Conservation (phyloP, 2,113 vertebrate species). For the Leptosomus discolor region DNA sequence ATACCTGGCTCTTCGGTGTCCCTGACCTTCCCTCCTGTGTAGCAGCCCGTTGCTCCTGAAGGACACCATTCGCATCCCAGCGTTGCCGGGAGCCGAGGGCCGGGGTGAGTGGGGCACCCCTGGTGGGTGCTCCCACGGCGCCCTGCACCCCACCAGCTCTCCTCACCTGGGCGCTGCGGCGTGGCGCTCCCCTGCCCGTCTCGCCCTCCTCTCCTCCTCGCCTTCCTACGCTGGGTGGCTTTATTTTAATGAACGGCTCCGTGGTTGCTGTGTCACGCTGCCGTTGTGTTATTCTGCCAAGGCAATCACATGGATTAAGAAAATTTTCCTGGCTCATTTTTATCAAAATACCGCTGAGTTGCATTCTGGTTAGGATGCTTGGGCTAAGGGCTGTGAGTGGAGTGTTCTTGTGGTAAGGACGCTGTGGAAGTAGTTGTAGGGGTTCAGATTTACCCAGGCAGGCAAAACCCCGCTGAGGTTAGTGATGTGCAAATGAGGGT, state of each 20-base stretch:
- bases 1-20: neutral
- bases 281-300: conserved; percentile 41
- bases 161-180: neutral
- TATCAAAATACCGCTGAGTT: conserved; percentile 18
- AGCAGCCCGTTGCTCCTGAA: neutral
- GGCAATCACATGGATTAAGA: neutral
- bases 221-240: conserved; percentile 27
- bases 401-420: neutral
- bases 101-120: no score
- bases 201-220: neutral
- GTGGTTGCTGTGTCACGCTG: conserved; percentile 57
- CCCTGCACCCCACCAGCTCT: no score
- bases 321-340: neutral
- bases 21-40: neutral
- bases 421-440: neutral
- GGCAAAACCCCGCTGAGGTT: neutral
- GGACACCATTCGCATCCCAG: neutral
- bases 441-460: neutral
- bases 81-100: no score
- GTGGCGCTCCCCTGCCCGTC: neutral
- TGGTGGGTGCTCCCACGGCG: no score
- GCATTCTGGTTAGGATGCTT: neutral
- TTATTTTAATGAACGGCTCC: conserved; percentile 54
- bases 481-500: neutral
- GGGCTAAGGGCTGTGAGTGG: neutral